Conservation (phyloP, 1,140 invertebrate species). For the Panagrolaimus sp. region DNA sequence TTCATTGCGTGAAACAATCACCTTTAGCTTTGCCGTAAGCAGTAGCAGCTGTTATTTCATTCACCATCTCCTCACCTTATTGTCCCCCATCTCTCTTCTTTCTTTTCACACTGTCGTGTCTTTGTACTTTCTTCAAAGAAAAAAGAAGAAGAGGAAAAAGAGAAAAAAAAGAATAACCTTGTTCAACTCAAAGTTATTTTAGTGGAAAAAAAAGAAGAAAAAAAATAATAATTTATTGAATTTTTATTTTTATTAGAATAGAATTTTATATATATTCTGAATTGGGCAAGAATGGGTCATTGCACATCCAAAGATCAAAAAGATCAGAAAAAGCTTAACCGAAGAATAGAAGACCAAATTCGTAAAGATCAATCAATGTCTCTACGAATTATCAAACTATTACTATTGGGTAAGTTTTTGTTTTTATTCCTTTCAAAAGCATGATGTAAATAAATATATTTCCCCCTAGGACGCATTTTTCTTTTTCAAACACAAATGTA, state of each 20-base stretch:
- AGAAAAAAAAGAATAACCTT: too few species aligned
- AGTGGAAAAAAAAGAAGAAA: too few species aligned
- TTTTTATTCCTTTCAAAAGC: slow-evolving; percentile 2
- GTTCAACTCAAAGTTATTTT: too few species aligned
- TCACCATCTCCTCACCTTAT: too few species aligned
- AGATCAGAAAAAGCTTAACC: slow-evolving; percentile 56
- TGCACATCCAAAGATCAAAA: slow-evolving; percentile 59
- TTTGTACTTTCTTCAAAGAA: too few species aligned
- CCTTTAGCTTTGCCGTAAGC: too few species aligned
- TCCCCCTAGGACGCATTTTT: slow-evolving; percentile 1
- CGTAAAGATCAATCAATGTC: slow-evolving; percentile 59
- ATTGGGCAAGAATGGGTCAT: slow-evolving; percentile 52
- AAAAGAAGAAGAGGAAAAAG: too few species aligned
- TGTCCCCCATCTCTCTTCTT: too few species aligned
- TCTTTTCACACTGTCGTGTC: too few species aligned
- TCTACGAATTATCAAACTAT: slow-evolving; percentile 55
- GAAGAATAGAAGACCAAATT: slow-evolving; percentile 57
- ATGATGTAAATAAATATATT: neutral
- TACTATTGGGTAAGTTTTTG: slow-evolving; percentile 49
- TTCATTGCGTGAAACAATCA: too few species aligned
- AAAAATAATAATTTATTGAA: too few species aligned
- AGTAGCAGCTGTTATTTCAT: too few species aligned
- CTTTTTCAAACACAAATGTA: neutral
- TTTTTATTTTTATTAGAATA: neutral
- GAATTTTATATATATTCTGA: neutral